Conservation (phyloP, 2,113 vertebrate species). For the Axis porcinus region DNA sequence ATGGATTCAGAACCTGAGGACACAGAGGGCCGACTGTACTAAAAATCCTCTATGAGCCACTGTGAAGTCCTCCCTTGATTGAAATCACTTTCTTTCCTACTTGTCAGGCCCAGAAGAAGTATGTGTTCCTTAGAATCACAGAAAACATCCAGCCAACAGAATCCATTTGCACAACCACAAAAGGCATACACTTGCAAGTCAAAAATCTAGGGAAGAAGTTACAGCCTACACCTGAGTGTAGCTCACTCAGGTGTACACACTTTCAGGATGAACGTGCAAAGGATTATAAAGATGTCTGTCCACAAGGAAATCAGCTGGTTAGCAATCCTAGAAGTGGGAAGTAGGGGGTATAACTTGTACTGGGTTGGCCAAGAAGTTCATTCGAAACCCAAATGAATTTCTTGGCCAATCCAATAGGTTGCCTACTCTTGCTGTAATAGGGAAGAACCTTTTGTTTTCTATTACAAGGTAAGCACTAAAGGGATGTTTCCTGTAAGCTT, state of each 20-base stretch:
- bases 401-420: background rate
- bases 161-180: background rate
- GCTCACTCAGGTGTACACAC: background rate
- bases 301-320: background rate
- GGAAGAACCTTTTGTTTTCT: background rate
- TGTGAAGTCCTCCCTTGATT: background rate
- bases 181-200: background rate
- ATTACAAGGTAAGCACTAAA: background rate
- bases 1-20: background rate
- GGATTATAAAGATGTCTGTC: background rate
- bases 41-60: background rate
- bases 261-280: background rate
- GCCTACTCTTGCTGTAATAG: background rate
- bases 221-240: background rate
- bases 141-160: background rate
- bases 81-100: background rate
- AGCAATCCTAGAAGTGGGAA: background rate
- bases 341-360: background rate
- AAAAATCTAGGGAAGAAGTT: background rate
- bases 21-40: background rate
- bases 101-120: background rate
- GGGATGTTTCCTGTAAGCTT: background rate
- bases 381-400: background rate
- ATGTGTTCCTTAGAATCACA: background rate
- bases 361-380: background rate